These are phyloP conservation scores for Plumapathes pennacea DNA, from an alignment of 92 coral and sea anemone species.

Conservation along the genomic window DNA sequence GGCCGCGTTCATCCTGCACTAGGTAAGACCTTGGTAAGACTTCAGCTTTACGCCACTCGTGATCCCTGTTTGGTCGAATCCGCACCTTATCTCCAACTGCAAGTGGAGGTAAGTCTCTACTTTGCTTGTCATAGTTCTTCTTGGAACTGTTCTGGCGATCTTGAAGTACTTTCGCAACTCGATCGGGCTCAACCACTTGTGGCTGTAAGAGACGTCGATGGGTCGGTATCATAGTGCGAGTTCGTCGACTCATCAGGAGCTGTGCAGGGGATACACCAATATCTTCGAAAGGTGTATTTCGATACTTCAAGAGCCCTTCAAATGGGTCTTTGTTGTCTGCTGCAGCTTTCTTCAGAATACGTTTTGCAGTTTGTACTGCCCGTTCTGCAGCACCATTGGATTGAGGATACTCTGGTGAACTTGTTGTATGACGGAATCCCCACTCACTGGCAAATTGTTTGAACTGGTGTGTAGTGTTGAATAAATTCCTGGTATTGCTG, in stretches of 20 bases:
- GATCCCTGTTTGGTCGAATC: constrained; percentile 26
- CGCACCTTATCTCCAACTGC: constrained; percentile 36
- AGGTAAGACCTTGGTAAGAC: constrained; percentile 42
- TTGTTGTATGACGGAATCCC: constrained; percentile 42
- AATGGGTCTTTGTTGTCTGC: constrained; percentile 40
- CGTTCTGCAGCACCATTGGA: constrained; percentile 53
- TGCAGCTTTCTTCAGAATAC: constrained; percentile 34
- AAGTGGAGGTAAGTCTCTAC: constrained; percentile 32
- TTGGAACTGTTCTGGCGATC: constrained; percentile 26
- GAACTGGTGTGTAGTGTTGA: constrained; percentile 32
- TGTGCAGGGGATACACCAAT: constrained; percentile 43
- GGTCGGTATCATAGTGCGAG: constrained; percentile 41
- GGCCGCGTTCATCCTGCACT: constrained; percentile 13
- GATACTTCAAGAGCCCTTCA: constrained; percentile 35
- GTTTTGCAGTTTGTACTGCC: constrained; percentile 51
- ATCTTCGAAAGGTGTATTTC: constrained; percentile 43
- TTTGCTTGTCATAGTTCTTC: constrained; percentile 4
- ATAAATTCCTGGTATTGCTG: constrained; percentile 46
- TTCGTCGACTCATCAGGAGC: constrained; percentile 23
- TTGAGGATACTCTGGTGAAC: constrained; percentile 50
- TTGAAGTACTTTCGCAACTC: constrained; percentile 21
- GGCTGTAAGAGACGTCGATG: constrained; percentile 40
- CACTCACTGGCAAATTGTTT: constrained; percentile 40
- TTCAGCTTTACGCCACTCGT: constrained; percentile 25
- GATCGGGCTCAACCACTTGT: constrained; percentile 18